A percentile compares a stretch with the other conserved stretches of the same genome.
Evolutionary conservation across 2,888 invertebrate genomes (phyloP).

Genomic region (Euproctis similis): DNA sequence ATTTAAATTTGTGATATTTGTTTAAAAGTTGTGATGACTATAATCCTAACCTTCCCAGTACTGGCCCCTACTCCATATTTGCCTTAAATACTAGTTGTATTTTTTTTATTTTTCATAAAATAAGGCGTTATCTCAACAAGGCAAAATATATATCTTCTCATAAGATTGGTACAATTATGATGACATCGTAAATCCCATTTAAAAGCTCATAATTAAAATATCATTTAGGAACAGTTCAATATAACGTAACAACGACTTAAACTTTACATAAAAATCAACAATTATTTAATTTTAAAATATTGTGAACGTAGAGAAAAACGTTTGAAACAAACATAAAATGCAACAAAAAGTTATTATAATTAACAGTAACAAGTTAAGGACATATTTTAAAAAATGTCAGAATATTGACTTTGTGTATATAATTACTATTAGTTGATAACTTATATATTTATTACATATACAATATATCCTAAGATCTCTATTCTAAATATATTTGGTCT

Average conservation of each 20-base stretch:
- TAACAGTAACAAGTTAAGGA: slow-evolving; percentile 28
- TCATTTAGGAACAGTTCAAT: slow-evolving; percentile 46
- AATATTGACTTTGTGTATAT: slow-evolving; percentile 31
- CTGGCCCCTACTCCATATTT: slow-evolving; percentile 58
- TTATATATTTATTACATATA: slow-evolving; percentile 48
- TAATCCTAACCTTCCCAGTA: slow-evolving; percentile 29
- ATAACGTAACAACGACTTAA: slow-evolving; percentile 59
- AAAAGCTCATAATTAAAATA: slow-evolving; percentile 37
- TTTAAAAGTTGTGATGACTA: slow-evolving; percentile 23
- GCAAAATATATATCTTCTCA: slow-evolving; percentile 37
- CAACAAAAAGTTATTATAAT: slow-evolving; percentile 35
- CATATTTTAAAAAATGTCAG: slow-evolving; percentile 45
- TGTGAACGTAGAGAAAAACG: slow-evolving; percentile 21
- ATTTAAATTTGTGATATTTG: too few species aligned
- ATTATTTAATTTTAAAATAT: slow-evolving; percentile 36
- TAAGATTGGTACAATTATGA: slow-evolving; percentile 27
- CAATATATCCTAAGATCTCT: slow-evolving; percentile 59
- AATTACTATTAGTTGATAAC: slow-evolving; percentile 38
- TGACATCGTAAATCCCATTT: slow-evolving; percentile 28
- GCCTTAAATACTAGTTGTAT: slow-evolving; percentile 45
- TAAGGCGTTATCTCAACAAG: slow-evolving; percentile 57
- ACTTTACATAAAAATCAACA: slow-evolving; percentile 52
- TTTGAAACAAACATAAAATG: slow-evolving; percentile 30
- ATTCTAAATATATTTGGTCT: slow-evolving; percentile 73
- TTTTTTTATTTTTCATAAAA: slow-evolving; percentile 28